Conservation (phyloP, 2,888 invertebrate species). For the Rhodophaea formosa region DNA sequence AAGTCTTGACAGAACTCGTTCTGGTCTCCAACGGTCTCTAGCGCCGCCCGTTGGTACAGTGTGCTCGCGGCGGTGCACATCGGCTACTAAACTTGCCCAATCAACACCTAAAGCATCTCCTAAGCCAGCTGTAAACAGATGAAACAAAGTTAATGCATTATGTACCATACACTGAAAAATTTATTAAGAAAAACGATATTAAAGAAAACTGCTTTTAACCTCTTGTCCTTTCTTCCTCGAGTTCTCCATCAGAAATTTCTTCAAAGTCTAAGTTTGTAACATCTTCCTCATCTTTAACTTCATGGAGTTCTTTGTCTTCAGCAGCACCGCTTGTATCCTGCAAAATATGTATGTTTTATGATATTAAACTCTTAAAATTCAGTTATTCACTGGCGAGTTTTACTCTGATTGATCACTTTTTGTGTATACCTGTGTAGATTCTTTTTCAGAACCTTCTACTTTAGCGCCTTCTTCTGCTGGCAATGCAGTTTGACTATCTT, state of each 20-base stretch:
- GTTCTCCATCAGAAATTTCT: conserved; percentile 94
- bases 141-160: conserved; percentile 17
- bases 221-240: conserved; percentile 88
- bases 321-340: conserved; percentile 68
- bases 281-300: conserved; percentile 85
- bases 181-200: background rate
- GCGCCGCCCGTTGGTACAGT: conserved; percentile 80
- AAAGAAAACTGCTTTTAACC: conserved; percentile 42
- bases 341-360: conserved; percentile 16
- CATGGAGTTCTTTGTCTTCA: conserved; percentile 73
- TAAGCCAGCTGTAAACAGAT: conserved; percentile 77
- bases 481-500: conserved; percentile 61
- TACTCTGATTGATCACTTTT: too few species aligned
- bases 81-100: conserved; percentile 94
- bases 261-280: conserved; percentile 90
- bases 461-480: conserved; percentile 56
- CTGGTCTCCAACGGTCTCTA: conserved; percentile 90
- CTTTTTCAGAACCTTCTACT: conserved; percentile 63
- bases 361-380: conserved; percentile 6
- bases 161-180: too few species aligned
- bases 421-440: conserved; percentile 65
- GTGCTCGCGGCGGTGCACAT: conserved; percentile 82
- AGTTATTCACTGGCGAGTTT: background rate
- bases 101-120: conserved; percentile 97
- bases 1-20: conserved; percentile 88